Conservation (phyloP, 2,888 invertebrate genomes). For the Hymenopus coronatus region DNA sequence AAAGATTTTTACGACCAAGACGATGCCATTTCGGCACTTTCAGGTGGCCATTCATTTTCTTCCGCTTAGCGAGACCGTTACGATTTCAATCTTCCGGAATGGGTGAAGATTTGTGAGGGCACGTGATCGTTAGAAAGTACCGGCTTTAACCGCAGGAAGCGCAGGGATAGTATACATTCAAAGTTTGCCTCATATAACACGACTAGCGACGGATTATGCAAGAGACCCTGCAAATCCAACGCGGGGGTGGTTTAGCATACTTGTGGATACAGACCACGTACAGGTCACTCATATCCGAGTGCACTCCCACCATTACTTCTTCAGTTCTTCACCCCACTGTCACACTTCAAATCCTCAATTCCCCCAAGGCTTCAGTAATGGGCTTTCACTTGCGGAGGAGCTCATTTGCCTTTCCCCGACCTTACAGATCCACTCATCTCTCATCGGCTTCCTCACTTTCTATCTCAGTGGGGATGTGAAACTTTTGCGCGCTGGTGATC, state of each 20-base stretch:
- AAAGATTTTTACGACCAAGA: background rate
- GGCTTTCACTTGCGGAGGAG: background rate
- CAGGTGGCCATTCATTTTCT: background rate
- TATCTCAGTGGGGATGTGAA: no score
- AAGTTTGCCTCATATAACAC: background rate
- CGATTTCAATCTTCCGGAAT: background rate
- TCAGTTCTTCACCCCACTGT: background rate
- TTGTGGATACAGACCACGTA: background rate
- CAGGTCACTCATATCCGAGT: background rate
- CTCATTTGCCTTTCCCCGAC: background rate
- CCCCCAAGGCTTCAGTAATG: background rate
- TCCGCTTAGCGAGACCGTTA: background rate
- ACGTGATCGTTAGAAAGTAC: background rate
- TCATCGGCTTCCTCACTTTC: background rate
- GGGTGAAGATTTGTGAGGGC: background rate
- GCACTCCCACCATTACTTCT: background rate
- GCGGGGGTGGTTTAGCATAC: background rate
- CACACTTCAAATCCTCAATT: background rate
- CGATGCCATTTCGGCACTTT: background rate
- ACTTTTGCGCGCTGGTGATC: no score
- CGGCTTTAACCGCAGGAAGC: background rate
- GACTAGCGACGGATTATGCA: background rate
- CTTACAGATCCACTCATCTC: background rate
- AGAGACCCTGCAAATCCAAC: background rate
- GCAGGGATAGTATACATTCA: background rate